Percentiles rank a stretch among this genome's conserved stretches.
Evolutionary conservation across 2,797 vertebrate species (phyloP).

Genomic region (Nyctalus aviator): DNA sequence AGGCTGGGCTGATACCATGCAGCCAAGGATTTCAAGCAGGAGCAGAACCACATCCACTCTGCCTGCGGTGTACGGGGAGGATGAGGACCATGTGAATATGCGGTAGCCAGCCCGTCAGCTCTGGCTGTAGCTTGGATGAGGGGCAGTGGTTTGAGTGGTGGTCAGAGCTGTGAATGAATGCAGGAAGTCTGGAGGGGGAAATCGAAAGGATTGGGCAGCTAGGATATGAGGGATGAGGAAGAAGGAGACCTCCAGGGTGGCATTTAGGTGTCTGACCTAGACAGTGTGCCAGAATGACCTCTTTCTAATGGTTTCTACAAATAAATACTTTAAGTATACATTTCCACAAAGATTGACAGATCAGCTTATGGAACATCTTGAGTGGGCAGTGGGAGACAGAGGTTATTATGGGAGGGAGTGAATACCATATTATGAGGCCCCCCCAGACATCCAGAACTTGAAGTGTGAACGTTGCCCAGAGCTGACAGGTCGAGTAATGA

Average conservation of each 20-base stretch:
- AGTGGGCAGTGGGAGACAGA: neutral
- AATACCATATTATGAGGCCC: neutral
- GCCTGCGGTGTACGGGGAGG: neutral
- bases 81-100: neutral
- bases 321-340: neutral
- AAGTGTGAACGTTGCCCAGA: neutral
- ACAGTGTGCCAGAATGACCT: neutral
- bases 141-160: neutral
- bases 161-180: neutral
- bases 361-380: slow-evolving; percentile 20
- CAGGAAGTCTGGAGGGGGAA: neutral
- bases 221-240: neutral
- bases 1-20: neutral
- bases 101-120: neutral
- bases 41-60: neutral
- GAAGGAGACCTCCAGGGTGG: neutral
- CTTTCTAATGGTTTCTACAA: slow-evolving; percentile 7
- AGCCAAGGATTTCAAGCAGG: slow-evolving; percentile 21
- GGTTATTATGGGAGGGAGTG: neutral
- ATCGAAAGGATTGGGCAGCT: neutral
- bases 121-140: neutral
- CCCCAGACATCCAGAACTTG: neutral
- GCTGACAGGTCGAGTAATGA: slow-evolving; percentile 36
- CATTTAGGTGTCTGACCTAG: neutral
- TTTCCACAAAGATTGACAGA: neutral